These are phyloP conservation scores for Taurulus bubalis DNA, from an alignment of 2,113 vertebrate genomes.

Conservation along the genomic window DNA sequence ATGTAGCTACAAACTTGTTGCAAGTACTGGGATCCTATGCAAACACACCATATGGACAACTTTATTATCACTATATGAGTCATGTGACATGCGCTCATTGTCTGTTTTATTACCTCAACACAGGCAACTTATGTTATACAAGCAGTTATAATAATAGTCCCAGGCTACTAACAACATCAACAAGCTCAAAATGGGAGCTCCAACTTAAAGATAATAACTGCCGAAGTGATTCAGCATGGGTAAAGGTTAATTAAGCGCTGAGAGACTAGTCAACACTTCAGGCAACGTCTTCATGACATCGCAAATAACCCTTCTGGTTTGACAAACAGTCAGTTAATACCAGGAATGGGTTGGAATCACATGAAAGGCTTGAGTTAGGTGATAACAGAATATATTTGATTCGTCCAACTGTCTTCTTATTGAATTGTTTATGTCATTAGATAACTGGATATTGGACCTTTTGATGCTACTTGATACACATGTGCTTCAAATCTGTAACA, in stretches of 20 bases:
- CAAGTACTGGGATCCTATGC: too few relatives aligned
- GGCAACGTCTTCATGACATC: not conserved
- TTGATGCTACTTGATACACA: not conserved
- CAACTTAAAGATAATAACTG: constrained; percentile 13
- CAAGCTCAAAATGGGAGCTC: not conserved
- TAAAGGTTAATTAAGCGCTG: constrained; percentile 27
- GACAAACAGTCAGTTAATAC: constrained; percentile 1
- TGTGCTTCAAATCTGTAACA: not conserved
- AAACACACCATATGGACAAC: too few relatives aligned
- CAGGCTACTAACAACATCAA: not conserved
- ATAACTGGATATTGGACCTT: not conserved
- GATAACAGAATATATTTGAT: constrained; percentile 10
- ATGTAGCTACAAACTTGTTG: too few relatives aligned
- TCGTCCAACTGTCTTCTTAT: not conserved
- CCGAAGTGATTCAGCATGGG: constrained; percentile 5
- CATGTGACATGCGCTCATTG: not conserved
- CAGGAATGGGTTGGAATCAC: not conserved
- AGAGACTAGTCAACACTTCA: constrained; percentile 32
- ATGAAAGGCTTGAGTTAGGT: not conserved
- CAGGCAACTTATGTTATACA: constrained; percentile 4
- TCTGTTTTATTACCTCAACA: not conserved
- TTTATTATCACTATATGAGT: not conserved
- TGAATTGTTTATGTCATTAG: not conserved
- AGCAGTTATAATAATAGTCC: not conserved
- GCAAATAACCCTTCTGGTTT: not conserved